These are phyloP conservation scores for Ornithoptera priamus DNA, from an alignment of 2,888 invertebrate species.

Conservation along the genomic window DNA sequence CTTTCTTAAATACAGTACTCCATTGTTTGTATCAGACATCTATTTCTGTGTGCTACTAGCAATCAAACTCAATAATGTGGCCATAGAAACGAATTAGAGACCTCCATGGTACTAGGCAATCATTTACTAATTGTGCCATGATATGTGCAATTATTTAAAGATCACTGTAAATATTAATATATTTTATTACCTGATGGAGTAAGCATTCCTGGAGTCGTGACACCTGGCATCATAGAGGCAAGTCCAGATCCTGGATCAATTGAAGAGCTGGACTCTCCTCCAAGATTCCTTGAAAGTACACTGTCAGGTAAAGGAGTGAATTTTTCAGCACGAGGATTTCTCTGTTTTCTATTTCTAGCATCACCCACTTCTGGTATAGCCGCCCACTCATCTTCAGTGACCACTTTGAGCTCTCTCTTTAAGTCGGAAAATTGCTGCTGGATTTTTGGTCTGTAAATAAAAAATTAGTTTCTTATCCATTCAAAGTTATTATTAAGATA, in stretches of 20 bases:
- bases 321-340: constrained; percentile 97
- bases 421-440: constrained; percentile 99
- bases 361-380: constrained; percentile 99
- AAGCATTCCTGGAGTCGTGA: constrained; percentile 91
- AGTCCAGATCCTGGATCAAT: constrained; percentile 93
- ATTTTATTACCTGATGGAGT: constrained; percentile 84
- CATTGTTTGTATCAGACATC: neutral
- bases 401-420: constrained; percentile 90
- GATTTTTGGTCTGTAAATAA: constrained; percentile 90
- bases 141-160: too few relatives aligned
- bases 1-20: neutral
- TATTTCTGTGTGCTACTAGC: too few relatives aligned
- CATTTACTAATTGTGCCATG: too few relatives aligned
- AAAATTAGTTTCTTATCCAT: neutral
- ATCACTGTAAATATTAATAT: neutral
- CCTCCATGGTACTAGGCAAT: too few relatives aligned
- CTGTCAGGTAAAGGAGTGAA: constrained; percentile 99
- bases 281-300: constrained; percentile 91
- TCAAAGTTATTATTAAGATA: too few relatives aligned
- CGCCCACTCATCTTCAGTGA: constrained; percentile 97
- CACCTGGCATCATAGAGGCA: constrained; percentile 92
- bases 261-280: constrained; percentile 88
- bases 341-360: constrained; percentile 96
- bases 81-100: too few relatives aligned
- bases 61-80: too few relatives aligned